Evolutionary conservation across 2,113 vertebrate genomes (phyloP).

Genomic region (Rutilus rutilus): DNA sequence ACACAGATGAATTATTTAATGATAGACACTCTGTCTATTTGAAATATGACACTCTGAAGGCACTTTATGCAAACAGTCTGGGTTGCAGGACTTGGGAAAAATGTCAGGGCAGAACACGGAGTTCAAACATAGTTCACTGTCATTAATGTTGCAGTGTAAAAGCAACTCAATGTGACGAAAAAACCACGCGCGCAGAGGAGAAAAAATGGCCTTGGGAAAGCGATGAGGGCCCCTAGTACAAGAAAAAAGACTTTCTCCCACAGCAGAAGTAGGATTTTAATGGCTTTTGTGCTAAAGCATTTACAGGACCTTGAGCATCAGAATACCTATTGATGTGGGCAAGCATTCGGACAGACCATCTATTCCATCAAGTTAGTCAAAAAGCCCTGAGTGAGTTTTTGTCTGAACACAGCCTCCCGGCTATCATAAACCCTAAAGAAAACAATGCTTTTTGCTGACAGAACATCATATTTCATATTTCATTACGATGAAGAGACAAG

Average conservation of each 20-base stretch:
- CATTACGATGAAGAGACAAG: conserved; percentile 7
- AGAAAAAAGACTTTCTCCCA: conserved; percentile 31
- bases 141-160: conserved; percentile 61
- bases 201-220: conserved; percentile 3
- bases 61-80: conserved; percentile 54
- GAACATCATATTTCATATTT: conserved; percentile 51
- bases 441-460: conserved; percentile 49
- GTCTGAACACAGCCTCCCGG: conserved; percentile 38
- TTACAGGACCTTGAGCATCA: conserved; percentile 35
- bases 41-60: conserved; percentile 57
- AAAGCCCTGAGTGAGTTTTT: conserved; percentile 46
- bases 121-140: conserved; percentile 56
- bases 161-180: conserved; percentile 32
- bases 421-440: conserved; percentile 50
- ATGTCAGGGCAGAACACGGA: conserved; percentile 37
- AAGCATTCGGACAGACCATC: conserved; percentile 42
- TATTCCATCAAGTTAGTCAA: conserved; percentile 48
- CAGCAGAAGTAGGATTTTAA: conserved; percentile 24
- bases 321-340: conserved; percentile 32
- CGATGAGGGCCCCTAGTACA: conserved; percentile 1
- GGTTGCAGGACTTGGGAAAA: conserved; percentile 38
- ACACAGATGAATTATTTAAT: conserved; percentile 60
- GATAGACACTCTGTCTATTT: conserved; percentile 54
- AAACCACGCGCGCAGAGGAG: background rate
- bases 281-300: conserved; percentile 22